Evolutionary conservation across 2,113 vertebrate genomes (phyloP).

Genomic region (Leiothrix lutea): DNA sequence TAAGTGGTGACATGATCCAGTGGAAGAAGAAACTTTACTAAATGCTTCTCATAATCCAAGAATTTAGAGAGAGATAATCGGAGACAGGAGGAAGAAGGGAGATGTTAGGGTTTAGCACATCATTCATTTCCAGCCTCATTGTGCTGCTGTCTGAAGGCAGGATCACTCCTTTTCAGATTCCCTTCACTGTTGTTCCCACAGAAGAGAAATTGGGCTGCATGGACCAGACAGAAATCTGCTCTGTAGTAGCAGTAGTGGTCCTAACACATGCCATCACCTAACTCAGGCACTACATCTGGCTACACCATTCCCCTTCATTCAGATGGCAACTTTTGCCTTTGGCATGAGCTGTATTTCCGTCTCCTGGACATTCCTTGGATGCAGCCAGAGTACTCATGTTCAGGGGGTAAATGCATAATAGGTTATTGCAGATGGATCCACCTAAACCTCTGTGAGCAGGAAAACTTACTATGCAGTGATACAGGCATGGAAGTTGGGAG

Average conservation of each 20-base stretch:
- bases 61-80: not conserved
- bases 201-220: not conserved
- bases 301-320: not conserved
- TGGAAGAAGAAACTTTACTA: not conserved
- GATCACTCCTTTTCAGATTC: not conserved
- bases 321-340: not conserved
- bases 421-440: not conserved
- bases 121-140: not conserved
- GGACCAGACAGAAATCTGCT: not conserved
- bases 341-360: not conserved
- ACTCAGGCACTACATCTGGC: not conserved
- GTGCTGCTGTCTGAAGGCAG: not conserved
- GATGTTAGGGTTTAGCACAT: not conserved
- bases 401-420: not conserved
- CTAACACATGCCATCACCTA: not conserved
- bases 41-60: not conserved
- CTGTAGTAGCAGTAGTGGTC: not conserved
- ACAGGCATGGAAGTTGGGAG: not conserved
- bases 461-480: not conserved
- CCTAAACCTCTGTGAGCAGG: not conserved
- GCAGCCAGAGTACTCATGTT: not conserved
- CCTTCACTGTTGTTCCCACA: accelerated
- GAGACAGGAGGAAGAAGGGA: not conserved
- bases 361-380: not conserved
- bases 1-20: not conserved